Evolutionary conservation across 2,888 invertebrate genomes (phyloP), one percentile per base, ranked within the genome.

Genomic region (Brachynemurus nebulosus): DNA sequence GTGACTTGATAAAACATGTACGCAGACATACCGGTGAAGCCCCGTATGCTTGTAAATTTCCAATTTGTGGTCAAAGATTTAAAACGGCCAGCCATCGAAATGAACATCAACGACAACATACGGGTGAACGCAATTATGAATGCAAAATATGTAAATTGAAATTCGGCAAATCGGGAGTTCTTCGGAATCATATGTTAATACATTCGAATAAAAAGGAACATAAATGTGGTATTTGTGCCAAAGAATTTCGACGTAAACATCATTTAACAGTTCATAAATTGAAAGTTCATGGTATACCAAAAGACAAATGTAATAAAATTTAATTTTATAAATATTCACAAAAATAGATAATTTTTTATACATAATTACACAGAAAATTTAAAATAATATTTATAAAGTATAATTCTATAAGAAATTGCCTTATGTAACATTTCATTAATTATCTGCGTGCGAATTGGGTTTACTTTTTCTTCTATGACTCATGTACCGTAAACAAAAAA

Each of bases 61-160:
- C 50, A 8, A 52, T 52, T 40, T 56, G 56, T 42, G 50, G 48
- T 18, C 46, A 49, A 40, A 47, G 47, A 25, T 56, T 55, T 47
- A 53, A 52, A 40, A 53, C 52, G 11, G 51, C 52, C 7, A 53
- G 51, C 43, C 52, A 54, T 42, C 48, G 54, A 33, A 54, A 54
- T 38, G 51, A 51, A 21, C 67, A 67, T 46, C 52, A 66, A 33
- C 52, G 66, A 39, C 64, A 64, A 3, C 67, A 67, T 49, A 66
- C 66, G 7, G 66, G 65, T 4, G 65, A 66, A 53, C 52, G 65
- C 12, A 64, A 64, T 8, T 65, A 62, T 48, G 57, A 58, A 25
- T 65, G 66, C 49, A 54, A 60, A 19, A 52, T 64, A 41, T 66
- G 66, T 49, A 53, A 61, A 21, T 65, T 65, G 42, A 48, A 47